A percentile compares a stretch with the other conserved stretches of the same genome.
phyloP scores from a whole-genome alignment of 2,797 vertebrate species.

The Odontamblyopus rebecca region DNA sequence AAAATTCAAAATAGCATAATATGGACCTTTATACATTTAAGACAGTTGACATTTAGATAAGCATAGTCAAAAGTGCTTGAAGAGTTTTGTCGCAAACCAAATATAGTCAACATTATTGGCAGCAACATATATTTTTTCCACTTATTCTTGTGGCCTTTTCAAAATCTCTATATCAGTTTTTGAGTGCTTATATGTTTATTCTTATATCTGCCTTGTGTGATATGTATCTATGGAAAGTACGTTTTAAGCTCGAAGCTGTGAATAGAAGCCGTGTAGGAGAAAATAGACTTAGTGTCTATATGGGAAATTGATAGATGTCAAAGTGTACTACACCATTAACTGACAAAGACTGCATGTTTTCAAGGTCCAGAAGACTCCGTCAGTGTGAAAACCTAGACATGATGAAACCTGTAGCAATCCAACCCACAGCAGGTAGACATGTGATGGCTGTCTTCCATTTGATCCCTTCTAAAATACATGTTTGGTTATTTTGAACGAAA shows the following conservation, averaged over 20 bases:
- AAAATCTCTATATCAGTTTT: constrained; percentile 31
- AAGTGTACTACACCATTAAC: constrained; percentile 30
- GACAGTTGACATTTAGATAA: no score
- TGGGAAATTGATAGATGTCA: constrained; percentile 52
- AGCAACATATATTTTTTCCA: background rate
- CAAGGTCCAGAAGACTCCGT: constrained; percentile 42
- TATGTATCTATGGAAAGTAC: constrained; percentile 38
- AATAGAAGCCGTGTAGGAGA: constrained; percentile 38
- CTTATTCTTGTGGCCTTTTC: constrained; percentile 5
- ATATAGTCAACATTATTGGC: no score
- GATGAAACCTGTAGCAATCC: constrained; percentile 78
- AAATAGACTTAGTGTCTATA: constrained; percentile 15
- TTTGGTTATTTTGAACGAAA: constrained; percentile 44
- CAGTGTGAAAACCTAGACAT: constrained; percentile 68
- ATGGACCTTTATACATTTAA: no score
- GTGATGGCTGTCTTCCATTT: constrained; percentile 35
- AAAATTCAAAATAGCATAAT: no score
- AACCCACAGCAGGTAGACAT: constrained; percentile 55
- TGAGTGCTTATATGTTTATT: constrained; percentile 6
- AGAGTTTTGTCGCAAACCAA: no score
- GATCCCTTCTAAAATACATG: constrained; percentile 37
- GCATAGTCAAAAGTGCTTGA: no score
- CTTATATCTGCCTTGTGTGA: constrained; percentile 9
- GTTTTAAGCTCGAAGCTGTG: constrained; percentile 30
- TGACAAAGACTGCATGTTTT: constrained; percentile 43